phyloP scores from a whole-genome alignment of 2,113 vertebrate genomes.

The Castor canadensis region DNA sequence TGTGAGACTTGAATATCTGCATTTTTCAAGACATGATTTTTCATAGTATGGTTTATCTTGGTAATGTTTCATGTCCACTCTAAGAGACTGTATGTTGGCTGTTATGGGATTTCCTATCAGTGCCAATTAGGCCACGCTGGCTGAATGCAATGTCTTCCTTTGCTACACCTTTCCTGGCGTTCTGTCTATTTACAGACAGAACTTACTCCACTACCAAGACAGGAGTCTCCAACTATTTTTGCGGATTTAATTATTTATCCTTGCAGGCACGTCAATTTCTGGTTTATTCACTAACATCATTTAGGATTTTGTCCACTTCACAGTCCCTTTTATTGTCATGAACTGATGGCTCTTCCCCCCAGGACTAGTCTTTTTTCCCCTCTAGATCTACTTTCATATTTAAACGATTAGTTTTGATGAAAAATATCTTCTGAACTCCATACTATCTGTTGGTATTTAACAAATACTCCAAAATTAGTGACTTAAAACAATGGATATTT shows the following conservation, averaged over 20 bases:
- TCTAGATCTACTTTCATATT: not conserved
- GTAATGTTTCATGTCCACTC: not conserved
- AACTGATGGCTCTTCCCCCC: not conserved
- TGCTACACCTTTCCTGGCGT: not conserved
- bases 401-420: not conserved
- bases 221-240: accelerated
- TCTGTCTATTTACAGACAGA: not conserved
- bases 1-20: not conserved
- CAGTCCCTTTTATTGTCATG: not conserved
- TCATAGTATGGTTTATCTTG: too few species aligned
- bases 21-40: not conserved
- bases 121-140: not conserved
- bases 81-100: not conserved
- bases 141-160: not conserved
- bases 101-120: not conserved
- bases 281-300: too few species aligned
- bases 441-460: not conserved
- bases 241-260: not conserved
- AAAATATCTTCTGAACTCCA: not conserved
- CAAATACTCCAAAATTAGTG: not conserved
- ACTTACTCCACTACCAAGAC: not conserved
- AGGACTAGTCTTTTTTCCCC: not conserved
- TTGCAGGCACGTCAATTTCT: not conserved
- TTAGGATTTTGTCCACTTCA: too few species aligned
- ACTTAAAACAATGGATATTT: too few species aligned